Evolutionary conservation across 2,888 invertebrate genomes (phyloP).

Genomic region (Sicus ferrugineus): DNA sequence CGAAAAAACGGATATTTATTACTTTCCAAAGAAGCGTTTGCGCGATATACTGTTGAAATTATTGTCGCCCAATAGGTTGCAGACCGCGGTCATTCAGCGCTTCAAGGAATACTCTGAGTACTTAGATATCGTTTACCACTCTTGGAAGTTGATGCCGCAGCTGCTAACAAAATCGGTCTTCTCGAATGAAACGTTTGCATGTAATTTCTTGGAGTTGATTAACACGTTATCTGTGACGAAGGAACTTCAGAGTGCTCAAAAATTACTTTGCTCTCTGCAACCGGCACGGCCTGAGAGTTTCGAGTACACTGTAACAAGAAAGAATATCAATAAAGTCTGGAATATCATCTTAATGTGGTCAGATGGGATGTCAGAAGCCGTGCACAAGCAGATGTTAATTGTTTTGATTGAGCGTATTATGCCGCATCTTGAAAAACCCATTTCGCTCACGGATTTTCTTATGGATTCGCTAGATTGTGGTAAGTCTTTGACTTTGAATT

Average conservation of each 20-base stretch:
- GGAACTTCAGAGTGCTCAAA: slow-evolving; percentile 46
- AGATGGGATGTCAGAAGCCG: slow-evolving; percentile 69
- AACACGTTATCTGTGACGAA: slow-evolving; percentile 67
- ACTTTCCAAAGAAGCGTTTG: slow-evolving; percentile 74
- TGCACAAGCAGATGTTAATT: slow-evolving; percentile 81
- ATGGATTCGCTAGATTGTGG: slow-evolving; percentile 87
- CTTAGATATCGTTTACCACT: slow-evolving; percentile 78
- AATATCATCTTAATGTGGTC: slow-evolving; percentile 71
- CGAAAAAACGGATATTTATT: slow-evolving; percentile 65
- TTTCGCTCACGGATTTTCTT: slow-evolving; percentile 88
- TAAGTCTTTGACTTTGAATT: slow-evolving; percentile 50
- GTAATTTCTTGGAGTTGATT: slow-evolving; percentile 72
- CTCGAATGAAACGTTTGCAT: slow-evolving; percentile 67
- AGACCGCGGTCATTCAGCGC: slow-evolving; percentile 70
- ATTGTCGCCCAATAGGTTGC: slow-evolving; percentile 71
- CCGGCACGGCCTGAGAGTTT: slow-evolving; percentile 58
- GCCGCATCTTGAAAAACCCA: slow-evolving; percentile 80
- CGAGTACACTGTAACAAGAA: slow-evolving; percentile 67
- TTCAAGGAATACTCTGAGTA: slow-evolving; percentile 80
- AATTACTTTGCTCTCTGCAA: slow-evolving; percentile 65
- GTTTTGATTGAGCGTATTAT: slow-evolving; percentile 84
- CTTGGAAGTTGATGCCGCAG: slow-evolving; percentile 71
- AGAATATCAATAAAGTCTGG: slow-evolving; percentile 79
- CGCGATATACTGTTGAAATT: slow-evolving; percentile 73
- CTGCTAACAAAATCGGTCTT: slow-evolving; percentile 68